Base-by-base conservation (phyloP, 1,140 invertebrate species). In the Uloborus diversus region DNA sequence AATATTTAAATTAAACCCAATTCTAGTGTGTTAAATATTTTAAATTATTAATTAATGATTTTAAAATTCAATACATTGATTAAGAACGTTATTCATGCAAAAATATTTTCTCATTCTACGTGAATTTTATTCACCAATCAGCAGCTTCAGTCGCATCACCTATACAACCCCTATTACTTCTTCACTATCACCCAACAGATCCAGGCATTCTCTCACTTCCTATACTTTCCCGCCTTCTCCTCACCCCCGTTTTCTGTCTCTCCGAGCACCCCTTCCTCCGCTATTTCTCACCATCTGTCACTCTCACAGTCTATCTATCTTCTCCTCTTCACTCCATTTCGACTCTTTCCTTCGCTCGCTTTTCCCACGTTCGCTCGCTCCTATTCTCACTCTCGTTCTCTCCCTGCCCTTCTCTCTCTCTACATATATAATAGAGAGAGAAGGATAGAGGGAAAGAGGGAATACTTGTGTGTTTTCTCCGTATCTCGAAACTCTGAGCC, bases 251-350 rank as follows among this genome's bases (percentile, higher is more conserved):
- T 17, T 61, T 32, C 30, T 32, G 11, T 30, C 28, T 17, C 30
- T 32, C 27, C 30, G 14, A 30, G 11, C 57, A 1, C 57, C 14
- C 57, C 57, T 28, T 20, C 57, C 7, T 11, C 20, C 4, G 25
- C 4, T 13, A 25, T 30, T 13, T 56, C 51, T 23, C 51, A 61
- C 66, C 66, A 70, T 70, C 66, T 70, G 66, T 70, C 66, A 70
- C 66, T 70, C 66, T 70, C 66, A 32, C 51, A 70, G 66, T 70
- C 66, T 70, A 68, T 68, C 65, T 68, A 70, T 70, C 51, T 70
- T 57, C 30, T 25, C 7, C 57, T 61, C 57, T 61, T 61, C 65
- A 20, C 17, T 68, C 25, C 25, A 28, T 51, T 47, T 30, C 42
- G 27, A 25, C 49, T 57, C 66, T 70, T 33, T 51, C 25, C 51